Evolutionary conservation across 2,888 invertebrate species (phyloP), one percentile per base, ranked within the genome.

Genomic region (Ditula angustiorana): DNA sequence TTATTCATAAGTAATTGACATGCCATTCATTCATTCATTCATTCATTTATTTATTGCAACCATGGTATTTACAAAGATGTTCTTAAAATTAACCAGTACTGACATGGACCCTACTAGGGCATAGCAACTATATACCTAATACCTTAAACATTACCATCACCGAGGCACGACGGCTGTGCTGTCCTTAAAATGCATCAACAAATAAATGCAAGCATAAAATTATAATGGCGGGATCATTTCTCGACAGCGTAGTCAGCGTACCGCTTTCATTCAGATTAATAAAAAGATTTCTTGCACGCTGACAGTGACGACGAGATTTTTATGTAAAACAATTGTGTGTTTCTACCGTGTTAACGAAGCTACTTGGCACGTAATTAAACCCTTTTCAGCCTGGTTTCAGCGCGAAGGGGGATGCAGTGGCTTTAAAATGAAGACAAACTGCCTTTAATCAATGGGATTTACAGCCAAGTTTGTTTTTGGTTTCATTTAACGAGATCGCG

Each of bases 341-440:
- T 28, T 55, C 55, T 64, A 66, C 44, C 61, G 71, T 73, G 79
- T 77, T 82, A 83, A 81, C 80, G 79, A 80, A 83, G 78, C 80
- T 79, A 75, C 81, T 82, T 71, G 62, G 73, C 66, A 71, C 74
- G 74, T 83, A 84, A 85, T 83, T 81, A 83, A 84, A 46, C 58
- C 66, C 65, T 49, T 49, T 49, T 28, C 47, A 47, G 47, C n/a
- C 49, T 50, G 57, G 46, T 67, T 64, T 50, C 62, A 57, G 44
- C 30, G 35, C 3, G 47, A n/a, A 47, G 5, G 30, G 30, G 30
- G 50, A 16, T 28, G 49, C 49, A 21, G 30, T 13, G 16, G 26
- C 16, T 28, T 19, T 47, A 26, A 30, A 37, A 57, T 50, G 28
- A 62, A 62, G 59, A 49, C 58, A 59, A 59, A 59, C 59, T 41